Conservation (phyloP, 2,888 invertebrate species). For the Acrocyrtus sp. region DNA sequence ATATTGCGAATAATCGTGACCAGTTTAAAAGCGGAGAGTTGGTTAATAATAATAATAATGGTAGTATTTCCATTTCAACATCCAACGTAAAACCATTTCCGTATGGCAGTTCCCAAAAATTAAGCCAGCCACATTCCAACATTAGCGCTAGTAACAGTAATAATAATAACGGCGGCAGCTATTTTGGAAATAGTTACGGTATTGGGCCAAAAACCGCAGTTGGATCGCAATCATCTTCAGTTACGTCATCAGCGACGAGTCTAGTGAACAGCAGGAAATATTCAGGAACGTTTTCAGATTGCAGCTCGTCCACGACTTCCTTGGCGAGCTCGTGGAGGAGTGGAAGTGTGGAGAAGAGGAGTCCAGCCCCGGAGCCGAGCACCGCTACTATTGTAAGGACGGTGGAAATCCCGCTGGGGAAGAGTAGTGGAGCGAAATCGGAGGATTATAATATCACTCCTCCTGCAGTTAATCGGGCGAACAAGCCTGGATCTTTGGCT, state of each 20-base stretch:
- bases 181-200: conserved; percentile 28
- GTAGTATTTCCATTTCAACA: background rate
- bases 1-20: background rate
- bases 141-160: background rate
- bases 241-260: background rate
- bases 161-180: background rate
- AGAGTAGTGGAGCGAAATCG: background rate
- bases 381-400: conserved; percentile 6
- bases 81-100: conserved; percentile 1
- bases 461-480: conserved; percentile 28
- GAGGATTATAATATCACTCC: conserved; percentile 12
- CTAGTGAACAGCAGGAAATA: conserved; percentile 22
- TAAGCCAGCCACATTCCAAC: background rate
- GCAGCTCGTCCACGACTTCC: background rate
- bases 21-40: conserved; percentile 2
- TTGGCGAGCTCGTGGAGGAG: conserved; percentile 21
- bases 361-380: background rate
- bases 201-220: conserved; percentile 6
- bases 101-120: background rate
- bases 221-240: background rate
- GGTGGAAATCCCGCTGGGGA: conserved; percentile 19
- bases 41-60: conserved; percentile 2
- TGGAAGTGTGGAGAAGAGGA: background rate
- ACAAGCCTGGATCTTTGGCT: conserved; percentile 24
- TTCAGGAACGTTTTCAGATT: conserved; percentile 8